A percentile compares a stretch with the other conserved stretches of the same genome.
phyloP scores from a whole-genome alignment of 2,113 vertebrate species.

The Aspiorhynchus laticeps region DNA sequence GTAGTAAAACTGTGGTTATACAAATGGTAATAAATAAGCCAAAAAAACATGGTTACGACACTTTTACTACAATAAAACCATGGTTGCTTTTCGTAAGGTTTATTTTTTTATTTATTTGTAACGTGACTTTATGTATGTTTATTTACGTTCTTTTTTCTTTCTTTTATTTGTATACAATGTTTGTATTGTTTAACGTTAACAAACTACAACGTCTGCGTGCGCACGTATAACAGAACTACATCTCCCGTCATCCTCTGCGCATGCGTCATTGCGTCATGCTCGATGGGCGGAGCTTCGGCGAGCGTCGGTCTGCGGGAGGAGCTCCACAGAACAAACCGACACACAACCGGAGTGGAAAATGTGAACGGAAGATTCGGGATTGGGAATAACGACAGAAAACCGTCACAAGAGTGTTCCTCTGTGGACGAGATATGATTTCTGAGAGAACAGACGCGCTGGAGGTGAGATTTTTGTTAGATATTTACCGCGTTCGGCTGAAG shows the following conservation, averaged over 20 bases:
- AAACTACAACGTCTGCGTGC: neutral
- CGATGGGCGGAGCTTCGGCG: constrained; percentile 61
- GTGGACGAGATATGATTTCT: neutral
- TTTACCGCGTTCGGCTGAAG: constrained; percentile 13
- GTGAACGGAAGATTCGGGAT: constrained; percentile 30
- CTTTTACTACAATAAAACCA: too few relatives aligned
- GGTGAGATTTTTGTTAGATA: neutral
- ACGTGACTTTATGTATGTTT: too few relatives aligned
- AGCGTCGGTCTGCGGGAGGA: constrained; percentile 71
- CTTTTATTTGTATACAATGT: neutral
- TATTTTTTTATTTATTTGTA: too few relatives aligned
- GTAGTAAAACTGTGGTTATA: too few relatives aligned
- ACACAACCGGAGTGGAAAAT: constrained; percentile 52
- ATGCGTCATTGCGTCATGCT: constrained; percentile 52
- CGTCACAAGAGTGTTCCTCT: constrained; percentile 19
- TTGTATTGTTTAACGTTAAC: neutral
- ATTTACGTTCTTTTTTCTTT: neutral
- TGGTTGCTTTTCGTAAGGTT: too few relatives aligned
- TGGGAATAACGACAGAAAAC: constrained; percentile 36
- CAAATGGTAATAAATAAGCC: too few relatives aligned
- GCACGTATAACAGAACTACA: constrained; percentile 54
- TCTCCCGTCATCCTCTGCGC: constrained; percentile 61
- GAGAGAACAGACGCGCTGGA: neutral
- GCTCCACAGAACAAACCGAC: constrained; percentile 63
- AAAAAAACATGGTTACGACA: too few relatives aligned